These are phyloP conservation scores for Cistogaster globosa DNA, from an alignment of 2,888 invertebrate genomes.

Conservation along the genomic window DNA sequence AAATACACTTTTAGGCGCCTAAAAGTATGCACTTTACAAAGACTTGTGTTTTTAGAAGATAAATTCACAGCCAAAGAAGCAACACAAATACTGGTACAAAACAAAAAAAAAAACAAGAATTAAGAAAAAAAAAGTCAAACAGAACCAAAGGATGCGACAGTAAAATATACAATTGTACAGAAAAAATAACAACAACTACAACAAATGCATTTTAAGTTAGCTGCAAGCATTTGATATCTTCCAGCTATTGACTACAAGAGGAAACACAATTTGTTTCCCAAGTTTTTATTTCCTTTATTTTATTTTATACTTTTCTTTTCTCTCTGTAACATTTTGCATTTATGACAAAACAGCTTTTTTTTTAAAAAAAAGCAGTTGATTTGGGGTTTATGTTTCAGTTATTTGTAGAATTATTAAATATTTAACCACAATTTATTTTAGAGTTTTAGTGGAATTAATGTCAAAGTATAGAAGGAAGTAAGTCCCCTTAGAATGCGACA, in stretches of 20 bases:
- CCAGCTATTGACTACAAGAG: slow-evolving; percentile 68
- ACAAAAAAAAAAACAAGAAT: slow-evolving; percentile 23
- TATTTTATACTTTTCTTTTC: neutral
- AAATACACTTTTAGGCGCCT: slow-evolving; percentile 66
- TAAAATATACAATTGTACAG: slow-evolving; percentile 57
- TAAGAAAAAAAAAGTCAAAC: neutral
- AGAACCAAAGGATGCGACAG: slow-evolving; percentile 47
- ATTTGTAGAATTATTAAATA: slow-evolving; percentile 62
- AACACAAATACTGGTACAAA: slow-evolving; percentile 31
- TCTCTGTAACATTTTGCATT: slow-evolving; percentile 21
- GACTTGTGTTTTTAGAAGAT: slow-evolving; percentile 66
- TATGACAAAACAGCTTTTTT: slow-evolving; percentile 42
- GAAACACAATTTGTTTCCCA: slow-evolving; percentile 67
- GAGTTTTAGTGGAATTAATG: slow-evolving; percentile 56
- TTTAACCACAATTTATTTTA: slow-evolving; percentile 62
- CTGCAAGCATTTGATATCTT: slow-evolving; percentile 72
- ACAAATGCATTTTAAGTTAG: slow-evolving; percentile 71
- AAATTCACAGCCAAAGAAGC: slow-evolving; percentile 58
- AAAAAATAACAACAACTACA: slow-evolving; percentile 34
- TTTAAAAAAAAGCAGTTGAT: slow-evolving; percentile 49
- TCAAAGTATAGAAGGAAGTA: slow-evolving; percentile 30
- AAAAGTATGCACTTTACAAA: slow-evolving; percentile 71
- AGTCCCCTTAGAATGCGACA: slow-evolving; percentile 70
- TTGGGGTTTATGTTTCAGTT: slow-evolving; percentile 48
- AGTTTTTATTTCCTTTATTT: slow-evolving; percentile 6